Evolutionary conservation across 2,797 vertebrate species (phyloP).

Genomic region (Lacerta agilis): DNA sequence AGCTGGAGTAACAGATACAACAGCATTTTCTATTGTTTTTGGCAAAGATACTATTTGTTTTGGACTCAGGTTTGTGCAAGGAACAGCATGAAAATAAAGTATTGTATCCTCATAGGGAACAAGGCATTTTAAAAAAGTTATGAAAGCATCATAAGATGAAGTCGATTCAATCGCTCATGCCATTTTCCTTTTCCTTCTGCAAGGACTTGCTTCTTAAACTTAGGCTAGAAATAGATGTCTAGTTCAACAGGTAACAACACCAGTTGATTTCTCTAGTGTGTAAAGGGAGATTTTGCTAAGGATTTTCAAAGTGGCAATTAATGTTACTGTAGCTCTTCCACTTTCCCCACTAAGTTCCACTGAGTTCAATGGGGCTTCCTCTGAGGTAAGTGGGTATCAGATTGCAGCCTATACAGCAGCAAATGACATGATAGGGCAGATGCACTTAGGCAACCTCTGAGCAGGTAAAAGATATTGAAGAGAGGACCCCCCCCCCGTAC

Average conservation of each 20-base stretch:
- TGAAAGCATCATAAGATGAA: slow-evolving; percentile 5
- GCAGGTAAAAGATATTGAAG: too few species aligned
- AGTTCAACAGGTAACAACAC: neutral
- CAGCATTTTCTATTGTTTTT: neutral
- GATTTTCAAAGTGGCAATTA: slow-evolving; percentile 20
- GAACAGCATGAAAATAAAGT: slow-evolving; percentile 22
- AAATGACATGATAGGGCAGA: too few species aligned
- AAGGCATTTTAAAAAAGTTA: neutral
- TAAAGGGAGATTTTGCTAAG: slow-evolving; percentile 6
- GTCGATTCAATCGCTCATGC: slow-evolving; percentile 29
- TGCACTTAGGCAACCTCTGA: too few species aligned
- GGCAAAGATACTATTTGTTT: neutral
- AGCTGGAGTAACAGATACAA: neutral
- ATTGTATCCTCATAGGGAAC: neutral
- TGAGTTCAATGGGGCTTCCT: too few species aligned
- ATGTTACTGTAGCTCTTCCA: neutral
- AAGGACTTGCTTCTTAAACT: neutral
- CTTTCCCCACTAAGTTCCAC: neutral
- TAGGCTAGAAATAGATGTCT: neutral
- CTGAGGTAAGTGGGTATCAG: too few species aligned
- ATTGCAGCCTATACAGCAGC: too few species aligned
- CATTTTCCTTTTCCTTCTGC: neutral
- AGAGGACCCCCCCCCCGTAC: too few species aligned
- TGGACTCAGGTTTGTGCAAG: neutral
- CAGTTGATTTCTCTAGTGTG: slow-evolving; percentile 2